These are phyloP conservation scores for Seira sanloemensis DNA, from an alignment of 2,888 invertebrate species.

Conservation along the genomic window DNA sequence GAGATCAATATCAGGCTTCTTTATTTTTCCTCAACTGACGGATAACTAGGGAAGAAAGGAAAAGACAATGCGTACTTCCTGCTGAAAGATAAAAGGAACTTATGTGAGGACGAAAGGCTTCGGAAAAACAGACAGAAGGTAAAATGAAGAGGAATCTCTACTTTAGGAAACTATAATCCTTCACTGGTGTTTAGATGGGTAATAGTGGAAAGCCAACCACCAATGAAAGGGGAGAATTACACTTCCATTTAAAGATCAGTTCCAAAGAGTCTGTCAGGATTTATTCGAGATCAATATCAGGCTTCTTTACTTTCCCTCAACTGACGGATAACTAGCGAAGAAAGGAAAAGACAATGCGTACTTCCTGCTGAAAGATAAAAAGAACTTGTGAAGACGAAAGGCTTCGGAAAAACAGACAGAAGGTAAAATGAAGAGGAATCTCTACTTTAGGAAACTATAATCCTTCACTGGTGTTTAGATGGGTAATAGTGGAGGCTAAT, in stretches of 20 bases:
- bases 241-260: conserved; percentile 25
- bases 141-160: conserved; percentile 24
- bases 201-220: no score
- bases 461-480: neutral
- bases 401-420: neutral
- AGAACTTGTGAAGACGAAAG: neutral
- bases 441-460: conserved; percentile 6
- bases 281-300: neutral
- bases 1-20: neutral
- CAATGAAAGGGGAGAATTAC: conserved; percentile 21
- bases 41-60: conserved; percentile 6
- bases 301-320: neutral
- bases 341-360: neutral
- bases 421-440: conserved; percentile 22
- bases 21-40: neutral
- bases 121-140: neutral
- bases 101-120: neutral
- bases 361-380: neutral
- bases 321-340: conserved; percentile 7
- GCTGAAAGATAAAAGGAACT: neutral
- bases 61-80: conserved; percentile 5
- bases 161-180: no score
- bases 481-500: neutral
- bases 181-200: no score
- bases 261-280: neutral